A percentile compares a stretch with the other conserved stretches of the same genome.
phyloP scores from a whole-genome alignment of 2,113 vertebrate genomes.

The Chascanopsetta lugubris region DNA sequence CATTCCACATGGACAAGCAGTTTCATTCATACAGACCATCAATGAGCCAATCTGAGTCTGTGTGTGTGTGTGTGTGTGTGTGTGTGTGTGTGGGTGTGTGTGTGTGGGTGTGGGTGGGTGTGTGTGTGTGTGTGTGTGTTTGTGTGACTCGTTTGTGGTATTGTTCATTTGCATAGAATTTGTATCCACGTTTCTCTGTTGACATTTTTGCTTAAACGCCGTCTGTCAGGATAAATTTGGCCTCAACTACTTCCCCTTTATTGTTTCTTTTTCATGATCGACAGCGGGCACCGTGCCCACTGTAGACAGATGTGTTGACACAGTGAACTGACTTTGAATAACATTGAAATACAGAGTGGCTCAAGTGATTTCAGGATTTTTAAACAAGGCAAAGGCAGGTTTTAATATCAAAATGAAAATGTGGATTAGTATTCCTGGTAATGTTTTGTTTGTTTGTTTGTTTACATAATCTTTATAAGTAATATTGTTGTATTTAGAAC shows the following conservation, averaged over 20 bases:
- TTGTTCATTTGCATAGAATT: conserved; percentile 55
- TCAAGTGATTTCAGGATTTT: not conserved
- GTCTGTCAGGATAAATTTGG: conserved; percentile 26
- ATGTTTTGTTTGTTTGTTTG: not conserved
- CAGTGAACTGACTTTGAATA: not conserved
- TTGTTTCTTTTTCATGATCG: not conserved
- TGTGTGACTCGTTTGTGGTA: conserved; percentile 19
- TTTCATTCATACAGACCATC: conserved; percentile 24
- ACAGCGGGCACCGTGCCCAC: not conserved
- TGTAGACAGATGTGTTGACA: not conserved
- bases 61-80: too few relatives aligned
- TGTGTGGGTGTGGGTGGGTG: too few relatives aligned
- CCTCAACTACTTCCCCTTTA: conserved; percentile 58
- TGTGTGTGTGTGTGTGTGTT: conserved; percentile 22
- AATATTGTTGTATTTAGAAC: too few relatives aligned
- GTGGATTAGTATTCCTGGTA: not conserved
- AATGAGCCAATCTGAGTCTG: too few relatives aligned
- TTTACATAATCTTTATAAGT: not conserved
- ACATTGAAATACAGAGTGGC: too few relatives aligned
- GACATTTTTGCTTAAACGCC: conserved; percentile 43
- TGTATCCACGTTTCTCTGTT: conserved; percentile 51
- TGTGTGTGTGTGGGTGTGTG: too few relatives aligned
- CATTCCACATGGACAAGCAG: conserved; percentile 5
- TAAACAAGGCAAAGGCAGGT: not conserved
- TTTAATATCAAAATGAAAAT: not conserved